These are phyloP conservation scores for Perodicticus potto DNA, from an alignment of 2,797 vertebrate species.

Conservation along the genomic window DNA sequence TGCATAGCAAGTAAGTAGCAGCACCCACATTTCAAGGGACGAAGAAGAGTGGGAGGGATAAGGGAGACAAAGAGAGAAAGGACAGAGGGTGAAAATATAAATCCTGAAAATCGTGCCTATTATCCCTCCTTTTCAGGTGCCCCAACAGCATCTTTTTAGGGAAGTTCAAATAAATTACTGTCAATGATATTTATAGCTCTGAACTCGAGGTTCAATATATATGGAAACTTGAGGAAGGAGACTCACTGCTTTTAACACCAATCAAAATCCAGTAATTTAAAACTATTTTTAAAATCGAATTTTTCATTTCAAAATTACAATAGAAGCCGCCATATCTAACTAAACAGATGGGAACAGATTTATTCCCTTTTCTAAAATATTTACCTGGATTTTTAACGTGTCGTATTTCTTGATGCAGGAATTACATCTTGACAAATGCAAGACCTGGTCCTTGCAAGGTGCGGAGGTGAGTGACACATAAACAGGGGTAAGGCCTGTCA, in stretches of 20 bases:
- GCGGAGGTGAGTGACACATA: not conserved
- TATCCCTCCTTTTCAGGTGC: too few relatives aligned
- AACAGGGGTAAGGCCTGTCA: not conserved
- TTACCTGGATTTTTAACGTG: not conserved
- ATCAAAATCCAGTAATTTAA: not conserved
- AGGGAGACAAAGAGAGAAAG: too few relatives aligned
- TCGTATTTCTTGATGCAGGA: fast-evolving
- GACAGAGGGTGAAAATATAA: too few relatives aligned
- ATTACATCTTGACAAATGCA: not conserved
- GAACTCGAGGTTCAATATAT: not conserved
- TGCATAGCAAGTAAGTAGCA: not conserved
- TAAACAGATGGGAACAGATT: not conserved
- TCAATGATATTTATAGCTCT: not conserved
- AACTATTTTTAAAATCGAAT: not conserved
- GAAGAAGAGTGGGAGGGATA: not conserved
- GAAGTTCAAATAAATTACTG: not conserved
- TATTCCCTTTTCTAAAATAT: not conserved
- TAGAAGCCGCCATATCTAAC: not conserved
- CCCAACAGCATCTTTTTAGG: not conserved
- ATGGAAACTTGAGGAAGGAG: not conserved
- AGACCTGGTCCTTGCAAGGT: fast-evolving
- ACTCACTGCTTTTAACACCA: too few relatives aligned
- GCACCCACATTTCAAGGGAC: too few relatives aligned
- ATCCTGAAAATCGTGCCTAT: too few relatives aligned
- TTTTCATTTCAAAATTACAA: not conserved